phyloP scores from a whole-genome alignment of 2,797 vertebrate genomes.

The Lophura swinhoii region DNA sequence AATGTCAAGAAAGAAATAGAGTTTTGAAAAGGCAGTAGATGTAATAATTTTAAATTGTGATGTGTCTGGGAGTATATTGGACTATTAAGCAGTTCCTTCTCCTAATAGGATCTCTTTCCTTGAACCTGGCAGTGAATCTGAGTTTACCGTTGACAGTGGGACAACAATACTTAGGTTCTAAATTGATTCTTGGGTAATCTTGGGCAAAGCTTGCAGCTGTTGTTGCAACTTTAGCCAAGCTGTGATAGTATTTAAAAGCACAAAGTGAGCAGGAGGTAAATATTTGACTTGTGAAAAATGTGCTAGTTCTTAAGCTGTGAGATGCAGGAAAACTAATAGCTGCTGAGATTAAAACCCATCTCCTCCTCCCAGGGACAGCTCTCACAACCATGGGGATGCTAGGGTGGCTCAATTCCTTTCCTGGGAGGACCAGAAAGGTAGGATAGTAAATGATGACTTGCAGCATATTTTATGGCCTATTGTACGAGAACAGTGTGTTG shows the following conservation, averaged over 20 bases:
- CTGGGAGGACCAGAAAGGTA: neutral
- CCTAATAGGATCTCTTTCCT: neutral
- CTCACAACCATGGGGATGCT: neutral
- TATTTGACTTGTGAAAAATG: neutral
- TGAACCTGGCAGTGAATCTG: neutral
- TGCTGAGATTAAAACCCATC: neutral
- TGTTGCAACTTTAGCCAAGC: neutral
- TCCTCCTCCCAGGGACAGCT: rapidly evolving
- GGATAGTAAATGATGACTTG: neutral
- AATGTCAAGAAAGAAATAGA: neutral
- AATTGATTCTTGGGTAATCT: neutral
- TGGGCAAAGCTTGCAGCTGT: neutral
- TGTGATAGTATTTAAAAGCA: neutral
- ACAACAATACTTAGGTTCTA: neutral
- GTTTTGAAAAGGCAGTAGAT: neutral
- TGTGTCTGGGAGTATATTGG: neutral
- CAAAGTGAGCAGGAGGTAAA: neutral
- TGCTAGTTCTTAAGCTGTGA: neutral
- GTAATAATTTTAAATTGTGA: neutral
- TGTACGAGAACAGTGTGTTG: neutral
- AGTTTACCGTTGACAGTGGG: neutral
- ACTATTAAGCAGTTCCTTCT: neutral
- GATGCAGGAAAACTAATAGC: neutral
- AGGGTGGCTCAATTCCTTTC: neutral
- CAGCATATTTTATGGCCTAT: slow-evolving; percentile 13